Base-by-base conservation (phyloP, 1,140 invertebrate species). In the Calliopsis andreniformis region DNA sequence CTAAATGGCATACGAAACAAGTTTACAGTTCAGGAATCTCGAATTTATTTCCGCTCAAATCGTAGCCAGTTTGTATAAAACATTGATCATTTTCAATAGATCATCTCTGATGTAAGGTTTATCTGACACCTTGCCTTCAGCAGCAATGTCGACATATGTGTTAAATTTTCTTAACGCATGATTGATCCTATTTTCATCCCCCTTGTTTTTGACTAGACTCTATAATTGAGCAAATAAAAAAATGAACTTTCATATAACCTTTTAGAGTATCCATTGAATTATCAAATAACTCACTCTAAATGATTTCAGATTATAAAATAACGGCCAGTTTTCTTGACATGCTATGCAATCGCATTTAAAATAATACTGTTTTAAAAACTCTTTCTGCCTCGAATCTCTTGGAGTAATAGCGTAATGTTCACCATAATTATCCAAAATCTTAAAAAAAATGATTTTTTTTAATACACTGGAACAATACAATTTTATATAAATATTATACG, bases 311-410 rank as follows among this genome's bases (percentile, higher is more conserved):
- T 90, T 61, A 0, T 86, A 49, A 88, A 94, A 95, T 4, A 90
- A 82, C 3, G 95, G 95, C 94, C 96, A 97, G 79, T 96, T 92
- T 56, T 95, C 87, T 20, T 90, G 75, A 87, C 97, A 98, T 35
- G 96, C 94, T 76, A 93, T 87, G 91, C 97, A 98, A 14, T 92
- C 75, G 89, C 97, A 98, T 5, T 87, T 89, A 87, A 98, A 98
- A 87, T 78, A 83, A 83, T 87, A 90, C 14, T 85, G 66, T 42
- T 77, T 47, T 2, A 78, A 45, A 59, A 83, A 51, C 23, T 70
- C 35, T 7, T 58, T 39, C 51, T 85, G 86, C 68, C 91, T 88
- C 20, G 10, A 3, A n/a, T 1, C 1, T 76, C 76, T 89, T 66
- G 75, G 3, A 23, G 3, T 62, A 6, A 85, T 2, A 28, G 84